Base-by-base conservation (phyloP, 1,140 invertebrate genomes). In the Anagrus nilaparvatae region DNA sequence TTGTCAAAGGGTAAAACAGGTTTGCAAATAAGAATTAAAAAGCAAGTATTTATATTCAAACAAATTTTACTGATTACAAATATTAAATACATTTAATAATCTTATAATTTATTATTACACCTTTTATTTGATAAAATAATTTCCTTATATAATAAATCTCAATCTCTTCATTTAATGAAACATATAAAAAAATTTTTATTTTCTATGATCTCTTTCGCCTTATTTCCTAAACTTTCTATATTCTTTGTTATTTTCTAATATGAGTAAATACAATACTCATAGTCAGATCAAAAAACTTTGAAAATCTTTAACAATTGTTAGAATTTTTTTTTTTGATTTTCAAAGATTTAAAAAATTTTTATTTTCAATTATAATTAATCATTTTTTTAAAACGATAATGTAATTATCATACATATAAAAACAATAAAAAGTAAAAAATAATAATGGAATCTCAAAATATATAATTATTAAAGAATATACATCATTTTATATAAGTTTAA, bases 41-140 rank as follows among this genome's bases (percentile, higher is more conserved):
- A n/a, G n/a, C n/a, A n/a, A n/a, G n/a, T n/a, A n/a, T n/a, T n/a
- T n/a, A 32, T 46, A 41, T 12, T 46, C 40, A 39, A 47, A 43
- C 30, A 39, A 47, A 37, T 35, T 47, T 43, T 38, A 47, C 28
- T 43, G 43, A 34, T 25, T 27, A 35, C 36, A 20, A 47, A 43
- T 38, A 17, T 33, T 39, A 24, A 39, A 39, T 47, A 47, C 40
- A 43, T 47, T 35, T 43, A 20, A 42, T 43, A 40, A 35, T 47
- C 45, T 36, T n/a, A n/a, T n/a, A 47, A 43, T 47, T n/a, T 8
- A 42, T 19, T 38, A 43, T 38, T 47, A 47, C 38, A 43, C 14
- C 38, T 18, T 43, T 39, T 39, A 47, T 39, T 47, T 47, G n/a
- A n/a, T n/a, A 47, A 47, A 47, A 47, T 47, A 47, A 43, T 47